Evolutionary conservation across 2,888 invertebrate species (phyloP).

Genomic region (Argynnis bischoffii): DNA sequence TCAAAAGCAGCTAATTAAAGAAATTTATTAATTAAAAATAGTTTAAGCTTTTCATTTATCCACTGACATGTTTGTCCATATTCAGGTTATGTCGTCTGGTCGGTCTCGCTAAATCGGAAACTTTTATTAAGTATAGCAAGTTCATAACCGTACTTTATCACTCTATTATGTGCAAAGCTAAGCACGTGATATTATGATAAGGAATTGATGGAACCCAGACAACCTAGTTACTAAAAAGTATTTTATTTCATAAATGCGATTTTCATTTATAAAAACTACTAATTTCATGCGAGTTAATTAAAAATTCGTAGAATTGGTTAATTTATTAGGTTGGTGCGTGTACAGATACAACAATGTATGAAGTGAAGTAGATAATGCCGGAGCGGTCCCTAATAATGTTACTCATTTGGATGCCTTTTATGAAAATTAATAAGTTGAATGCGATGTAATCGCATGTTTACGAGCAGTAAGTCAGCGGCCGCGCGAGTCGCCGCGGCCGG

Average conservation of each 20-base stretch:
- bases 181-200: not conserved
- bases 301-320: constrained; percentile 9
- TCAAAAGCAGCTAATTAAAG: too few relatives aligned
- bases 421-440: constrained; percentile 38
- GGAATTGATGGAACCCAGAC: not conserved
- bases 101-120: not conserved
- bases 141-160: too few relatives aligned
- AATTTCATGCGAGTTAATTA: constrained; percentile 5
- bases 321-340: constrained; percentile 13
- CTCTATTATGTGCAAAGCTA: not conserved
- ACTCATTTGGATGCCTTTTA: constrained; percentile 34
- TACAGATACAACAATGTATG: too few relatives aligned
- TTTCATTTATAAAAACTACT: not conserved
- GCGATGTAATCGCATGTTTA: constrained; percentile 38
- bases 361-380: constrained; percentile 1
- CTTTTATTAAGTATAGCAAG: too few relatives aligned
- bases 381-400: constrained; percentile 8
- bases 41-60: too few relatives aligned
- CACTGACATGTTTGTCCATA: too few relatives aligned
- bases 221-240: not conserved
- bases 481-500: constrained; percentile 1
- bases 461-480: constrained; percentile 27
- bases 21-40: too few relatives aligned
- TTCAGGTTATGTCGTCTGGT: not conserved
- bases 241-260: constrained; percentile 11